A percentile compares a stretch with the other conserved stretches of the same genome.
phyloP scores from a whole-genome alignment of 2,888 invertebrate genomes.

The Salpingus planirostris region DNA sequence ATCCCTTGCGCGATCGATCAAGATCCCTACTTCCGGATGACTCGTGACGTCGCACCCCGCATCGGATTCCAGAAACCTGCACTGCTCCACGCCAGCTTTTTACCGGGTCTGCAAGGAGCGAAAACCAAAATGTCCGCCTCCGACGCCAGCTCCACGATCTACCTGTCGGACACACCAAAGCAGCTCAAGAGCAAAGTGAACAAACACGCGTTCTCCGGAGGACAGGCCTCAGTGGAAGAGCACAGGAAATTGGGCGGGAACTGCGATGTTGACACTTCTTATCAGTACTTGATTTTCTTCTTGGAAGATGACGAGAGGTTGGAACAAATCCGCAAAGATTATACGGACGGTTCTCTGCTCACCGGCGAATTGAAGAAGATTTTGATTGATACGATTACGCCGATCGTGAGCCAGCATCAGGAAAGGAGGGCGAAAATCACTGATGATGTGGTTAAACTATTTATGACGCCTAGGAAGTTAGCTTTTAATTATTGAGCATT shows the following conservation, averaged over 20 bases:
- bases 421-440: conserved; percentile 68
- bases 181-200: conserved; percentile 95
- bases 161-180: conserved; percentile 89
- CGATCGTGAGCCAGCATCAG: conserved; percentile 77
- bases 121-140: conserved; percentile 98
- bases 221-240: conserved; percentile 86
- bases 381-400: conserved; percentile 71
- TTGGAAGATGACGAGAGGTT: conserved; percentile 84
- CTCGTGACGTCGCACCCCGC: conserved; percentile 92
- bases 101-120: conserved; percentile 80
- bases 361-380: conserved; percentile 93
- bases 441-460: conserved; percentile 74
- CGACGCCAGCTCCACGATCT: conserved; percentile 87
- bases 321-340: conserved; percentile 60
- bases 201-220: conserved; percentile 97
- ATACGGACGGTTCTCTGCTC: conserved; percentile 78
- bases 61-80: conserved; percentile 81
- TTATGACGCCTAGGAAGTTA: conserved; percentile 75
- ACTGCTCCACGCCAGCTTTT: conserved; percentile 62
- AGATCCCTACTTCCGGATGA: conserved; percentile 99
- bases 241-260: conserved; percentile 88
- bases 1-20: conserved; percentile 99
- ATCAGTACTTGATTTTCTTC: conserved; percentile 91
- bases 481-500: conserved; percentile 43
- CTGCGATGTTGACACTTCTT: conserved; percentile 91